Percentiles rank a stretch among this genome's conserved stretches.
phyloP scores from a whole-genome alignment of 2,888 invertebrate species.

The Caradrina clavipalpis region DNA sequence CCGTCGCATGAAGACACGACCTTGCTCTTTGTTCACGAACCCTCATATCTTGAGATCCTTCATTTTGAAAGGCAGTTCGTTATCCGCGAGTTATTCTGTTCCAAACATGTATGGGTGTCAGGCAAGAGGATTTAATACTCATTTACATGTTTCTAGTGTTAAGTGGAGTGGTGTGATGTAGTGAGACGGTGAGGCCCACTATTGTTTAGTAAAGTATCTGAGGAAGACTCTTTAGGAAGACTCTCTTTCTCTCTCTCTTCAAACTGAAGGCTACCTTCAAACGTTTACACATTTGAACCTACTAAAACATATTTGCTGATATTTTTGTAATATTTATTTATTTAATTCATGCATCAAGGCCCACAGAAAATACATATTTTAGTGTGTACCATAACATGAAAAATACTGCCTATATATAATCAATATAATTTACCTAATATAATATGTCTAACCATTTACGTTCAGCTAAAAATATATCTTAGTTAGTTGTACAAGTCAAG shows the following conservation, averaged over 20 bases:
- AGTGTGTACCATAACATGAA: no score
- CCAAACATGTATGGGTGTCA: constrained; percentile 30
- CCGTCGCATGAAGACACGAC: constrained; percentile 43
- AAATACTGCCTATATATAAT: no score
- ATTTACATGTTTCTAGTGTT: constrained; percentile 17
- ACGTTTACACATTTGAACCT: no score
- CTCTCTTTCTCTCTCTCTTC: neutral
- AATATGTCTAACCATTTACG: no score
- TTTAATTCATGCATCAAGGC: no score
- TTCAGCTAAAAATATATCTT: neutral
- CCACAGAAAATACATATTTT: no score
- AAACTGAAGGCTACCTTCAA: no score
- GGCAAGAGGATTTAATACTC: constrained; percentile 24
- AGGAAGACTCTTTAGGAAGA: neutral
- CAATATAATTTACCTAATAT: no score
- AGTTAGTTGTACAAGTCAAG: constrained; percentile 2
- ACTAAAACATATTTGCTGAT: no score
- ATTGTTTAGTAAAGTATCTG: neutral
- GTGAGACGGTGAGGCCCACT: no score
- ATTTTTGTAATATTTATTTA: no score
- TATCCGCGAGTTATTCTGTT: constrained; percentile 44
- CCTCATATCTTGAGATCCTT: constrained; percentile 51
- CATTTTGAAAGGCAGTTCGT: constrained; percentile 56
- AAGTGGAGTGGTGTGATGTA: neutral
- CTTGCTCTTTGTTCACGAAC: constrained; percentile 54